A percentile compares a stretch with the other conserved stretches of the same genome.
phyloP scores from a whole-genome alignment of 2,113 vertebrate species.

The Gallinago jamesoni region DNA sequence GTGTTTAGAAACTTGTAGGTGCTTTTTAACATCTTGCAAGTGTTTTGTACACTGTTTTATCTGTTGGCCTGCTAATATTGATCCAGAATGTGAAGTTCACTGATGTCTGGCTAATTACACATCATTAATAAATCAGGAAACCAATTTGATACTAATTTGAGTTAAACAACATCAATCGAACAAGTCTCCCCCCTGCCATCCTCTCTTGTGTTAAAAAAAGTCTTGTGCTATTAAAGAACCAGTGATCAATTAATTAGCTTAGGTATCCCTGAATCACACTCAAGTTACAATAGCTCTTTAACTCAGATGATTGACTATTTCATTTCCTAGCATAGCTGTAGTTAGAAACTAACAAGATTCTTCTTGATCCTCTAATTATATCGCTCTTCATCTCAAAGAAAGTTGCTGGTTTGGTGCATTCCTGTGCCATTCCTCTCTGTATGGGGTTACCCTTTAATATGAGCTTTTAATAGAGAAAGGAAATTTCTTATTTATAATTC shows the following conservation, averaged over 20 bases:
- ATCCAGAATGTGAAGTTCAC: background rate
- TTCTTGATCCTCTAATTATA: background rate
- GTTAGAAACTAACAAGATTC: background rate
- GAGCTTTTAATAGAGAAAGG: background rate
- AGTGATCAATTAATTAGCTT: constrained; percentile 40
- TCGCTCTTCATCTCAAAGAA: background rate
- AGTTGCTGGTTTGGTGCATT: background rate
- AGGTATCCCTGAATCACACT: background rate
- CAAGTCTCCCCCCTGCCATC: background rate
- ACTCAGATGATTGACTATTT: background rate
- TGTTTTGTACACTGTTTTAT: background rate
- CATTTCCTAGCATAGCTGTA: background rate
- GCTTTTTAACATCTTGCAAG: background rate
- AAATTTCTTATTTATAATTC: background rate
- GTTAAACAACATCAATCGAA: background rate
- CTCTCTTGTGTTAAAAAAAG: background rate
- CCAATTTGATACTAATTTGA: background rate
- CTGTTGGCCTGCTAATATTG: background rate
- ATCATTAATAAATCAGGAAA: constrained; percentile 43
- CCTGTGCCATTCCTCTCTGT: background rate
- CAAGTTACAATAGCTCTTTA: constrained; percentile 1
- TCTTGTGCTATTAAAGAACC: background rate
- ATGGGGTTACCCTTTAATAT: background rate
- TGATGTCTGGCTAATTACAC: background rate
- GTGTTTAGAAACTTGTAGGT: background rate